A percentile compares a stretch with the other conserved stretches of the same genome.
These are phyloP conservation scores for Drosophila funebris DNA, from an alignment of 1,140 invertebrate species.

Conservation along the genomic window DNA sequence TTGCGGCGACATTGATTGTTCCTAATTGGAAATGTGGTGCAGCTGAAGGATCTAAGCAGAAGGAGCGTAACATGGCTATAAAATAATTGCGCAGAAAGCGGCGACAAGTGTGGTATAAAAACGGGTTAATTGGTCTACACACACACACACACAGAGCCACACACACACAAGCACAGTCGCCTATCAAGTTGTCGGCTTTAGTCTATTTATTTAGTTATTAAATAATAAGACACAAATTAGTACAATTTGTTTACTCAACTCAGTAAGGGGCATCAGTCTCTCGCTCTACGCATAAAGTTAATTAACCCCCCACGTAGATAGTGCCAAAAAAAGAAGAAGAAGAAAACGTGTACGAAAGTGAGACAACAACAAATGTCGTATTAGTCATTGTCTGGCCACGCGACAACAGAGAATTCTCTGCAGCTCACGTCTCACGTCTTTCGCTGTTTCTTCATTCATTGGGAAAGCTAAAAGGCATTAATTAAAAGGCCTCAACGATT, in stretches of 20 bases:
- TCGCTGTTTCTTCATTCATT: conserved; percentile 12
- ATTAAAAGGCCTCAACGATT: conserved; percentile 64
- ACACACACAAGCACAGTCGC: not conserved
- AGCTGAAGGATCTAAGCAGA: conserved; percentile 31
- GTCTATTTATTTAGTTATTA: conserved; percentile 81
- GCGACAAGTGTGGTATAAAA: conserved; percentile 55
- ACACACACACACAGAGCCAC: not conserved
- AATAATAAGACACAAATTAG: conserved; percentile 82
- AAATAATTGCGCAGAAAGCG: conserved; percentile 62
- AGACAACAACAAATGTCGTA: conserved; percentile 32
- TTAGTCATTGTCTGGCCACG: conserved; percentile 78
- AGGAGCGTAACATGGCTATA: conserved; percentile 15
- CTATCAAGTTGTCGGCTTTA: conserved; percentile 43
- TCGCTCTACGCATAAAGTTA: conserved; percentile 36
- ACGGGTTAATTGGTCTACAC: conserved; percentile 39
- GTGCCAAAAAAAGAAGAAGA: conserved; percentile 3
- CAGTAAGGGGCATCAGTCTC: conserved; percentile 12
- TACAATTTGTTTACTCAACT: conserved; percentile 73
- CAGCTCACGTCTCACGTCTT: not conserved
- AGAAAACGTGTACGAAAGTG: conserved; percentile 1
- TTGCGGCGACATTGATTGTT: conserved; percentile 46
- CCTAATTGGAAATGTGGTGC: conserved; percentile 44
- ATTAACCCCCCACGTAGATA: conserved; percentile 68
- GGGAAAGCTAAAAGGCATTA: conserved; percentile 72
- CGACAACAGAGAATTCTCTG: conserved; percentile 39